Base-by-base conservation (phyloP, 2,113 vertebrate genomes). In the Scomber scombrus region DNA sequence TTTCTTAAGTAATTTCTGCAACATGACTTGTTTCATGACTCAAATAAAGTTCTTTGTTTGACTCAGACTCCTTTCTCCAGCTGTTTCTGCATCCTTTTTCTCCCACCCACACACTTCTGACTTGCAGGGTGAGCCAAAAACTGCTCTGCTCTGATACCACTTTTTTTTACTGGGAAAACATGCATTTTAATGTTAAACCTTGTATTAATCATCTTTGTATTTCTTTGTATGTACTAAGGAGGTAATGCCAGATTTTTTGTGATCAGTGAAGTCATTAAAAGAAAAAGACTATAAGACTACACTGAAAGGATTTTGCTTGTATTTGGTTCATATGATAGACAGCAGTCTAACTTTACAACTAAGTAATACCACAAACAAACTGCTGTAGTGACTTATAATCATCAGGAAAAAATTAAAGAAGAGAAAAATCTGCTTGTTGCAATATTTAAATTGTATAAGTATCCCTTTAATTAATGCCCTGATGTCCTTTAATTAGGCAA, bases 101-200 rank as follows among this genome's bases (percentile, higher is more conserved):
- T 71, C 78, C 64, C 80, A 68, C 86, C 68, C 80, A 79, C 78
- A 83, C 62, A 78, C 60, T 56, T 58, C 67, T 75, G 43, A 45
- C 56, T 26, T 62, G 34, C 6, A 64, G 7, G 66, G 11, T 4
- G 4, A 73, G 76, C 67, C 74, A 72, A 51, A 84, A 71, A 40
- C 26, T 26, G 23, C 23, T 31, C 29, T 43, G 29, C 65, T 66
- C 50, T 71, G 56, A 74, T 78, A 45, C 70, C 52, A 75, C 63
- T 29, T 23, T 56, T 34, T 52, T 10, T 47, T 7, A 58, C 23
- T 63, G 34, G 8, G 6, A 40, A 11, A 45, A n/a, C 1, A 5
- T 64, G 19, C 23, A 54, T 62, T 80, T 71, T 56, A 43, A 66
- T 19, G n/a, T 19, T n/a, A 75, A 56, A 71, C 13, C 3, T 5